Evolutionary conservation across 2,888 invertebrate species (phyloP), one percentile per base, ranked within the genome.

Genomic region (Spodoptera exigua): DNA sequence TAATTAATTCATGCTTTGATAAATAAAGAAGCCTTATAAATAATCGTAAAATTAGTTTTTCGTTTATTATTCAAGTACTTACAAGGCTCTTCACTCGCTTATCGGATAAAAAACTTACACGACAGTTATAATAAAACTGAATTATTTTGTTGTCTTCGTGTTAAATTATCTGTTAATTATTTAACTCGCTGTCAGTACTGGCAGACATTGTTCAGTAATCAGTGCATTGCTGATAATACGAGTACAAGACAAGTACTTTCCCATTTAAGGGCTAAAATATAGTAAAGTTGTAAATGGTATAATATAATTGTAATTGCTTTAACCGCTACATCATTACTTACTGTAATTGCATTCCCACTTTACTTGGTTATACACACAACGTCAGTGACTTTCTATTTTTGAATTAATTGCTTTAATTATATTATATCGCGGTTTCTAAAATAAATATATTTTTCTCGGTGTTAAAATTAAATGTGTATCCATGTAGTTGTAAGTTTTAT

Each of bases 281-380:
- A 54, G 53, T 45, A 16, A 59, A 45, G 47, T 51, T 48, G 44
- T 52, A 45, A 61, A 46, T 54, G 48, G 49, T 59, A 49, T 52
- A 55, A 71, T 35, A 41, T 70, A 56, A 61, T 51, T 45, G 39
- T 48, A 61, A 52, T 76, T 49, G 37, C 54, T 35, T 37, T 34
- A 52, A 59, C 58, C 45, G 36, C 56, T 41, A 45, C 43, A 52
- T 36, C 36, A 57, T 57, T 59, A 59, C 54, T 56, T 46, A 55
- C 18, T 41, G 47, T 76, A 70, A 76, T 65, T 58, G 40, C 27
- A 54, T 62, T 73, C 56, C 61, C 61, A 59, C 48, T 53, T 61
- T 43, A 44, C 55, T 54, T 34, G 18, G 14, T 41, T 13, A 41
- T 46, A 49, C 49, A 48, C 52, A 59, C 45, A 56, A 54, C 45